These are phyloP conservation scores for Drosophila buzzatii DNA, from an alignment of 2,888 invertebrate genomes.

Conservation along the genomic window DNA sequence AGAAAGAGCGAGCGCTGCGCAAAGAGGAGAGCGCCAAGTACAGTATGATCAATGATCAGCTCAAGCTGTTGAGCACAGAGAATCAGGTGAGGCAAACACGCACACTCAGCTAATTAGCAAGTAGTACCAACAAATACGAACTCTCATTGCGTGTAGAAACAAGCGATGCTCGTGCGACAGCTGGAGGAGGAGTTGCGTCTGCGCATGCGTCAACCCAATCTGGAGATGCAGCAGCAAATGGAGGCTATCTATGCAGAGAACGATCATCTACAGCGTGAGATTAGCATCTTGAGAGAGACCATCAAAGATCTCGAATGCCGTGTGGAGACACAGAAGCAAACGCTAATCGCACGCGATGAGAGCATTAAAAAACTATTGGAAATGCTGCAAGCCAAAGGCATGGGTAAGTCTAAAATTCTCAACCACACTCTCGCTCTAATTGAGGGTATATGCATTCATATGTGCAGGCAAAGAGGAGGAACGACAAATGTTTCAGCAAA, in stretches of 20 bases:
- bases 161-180: slow-evolving; percentile 97
- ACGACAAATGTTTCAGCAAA: slow-evolving; percentile 97
- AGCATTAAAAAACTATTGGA: slow-evolving; percentile 99
- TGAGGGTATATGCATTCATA: background rate
- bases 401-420: slow-evolving; percentile 89
- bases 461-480: slow-evolving; percentile 95
- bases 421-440: background rate
- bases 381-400: slow-evolving; percentile 98
- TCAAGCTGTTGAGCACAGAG: slow-evolving; percentile 97
- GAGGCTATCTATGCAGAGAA: slow-evolving; percentile 96
- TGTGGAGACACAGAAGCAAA: slow-evolving; percentile 99
- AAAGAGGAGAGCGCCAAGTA: slow-evolving; percentile 99
- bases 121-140: background rate
- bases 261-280: slow-evolving; percentile 96
- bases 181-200: slow-evolving; percentile 96
- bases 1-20: slow-evolving; percentile 97
- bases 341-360: slow-evolving; percentile 97
- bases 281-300: slow-evolving; percentile 96
- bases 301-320: slow-evolving; percentile 98
- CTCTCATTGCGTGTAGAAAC: slow-evolving; percentile 89
- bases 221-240: slow-evolving; percentile 96
- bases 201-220: slow-evolving; percentile 94
- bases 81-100: slow-evolving; percentile 92
- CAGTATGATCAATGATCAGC: slow-evolving; percentile 97
- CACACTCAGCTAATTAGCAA: too few species aligned